Base-by-base conservation (phyloP, 1,140 invertebrate genomes). In the Chrysoperla carnea region DNA sequence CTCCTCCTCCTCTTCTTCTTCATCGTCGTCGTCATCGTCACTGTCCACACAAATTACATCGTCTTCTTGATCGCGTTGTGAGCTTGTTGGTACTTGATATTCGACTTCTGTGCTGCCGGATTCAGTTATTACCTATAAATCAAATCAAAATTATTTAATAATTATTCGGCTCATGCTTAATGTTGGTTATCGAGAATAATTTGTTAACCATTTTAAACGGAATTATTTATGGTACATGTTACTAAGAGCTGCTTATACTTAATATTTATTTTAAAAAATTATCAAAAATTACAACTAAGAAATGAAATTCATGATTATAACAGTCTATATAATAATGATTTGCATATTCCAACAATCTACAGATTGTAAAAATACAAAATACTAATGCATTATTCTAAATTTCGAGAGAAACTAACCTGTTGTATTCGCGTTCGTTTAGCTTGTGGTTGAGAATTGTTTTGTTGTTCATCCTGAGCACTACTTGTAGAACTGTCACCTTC, bases 61-160 rank as follows among this genome's bases (percentile, higher is more conserved):
- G 58, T 84, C 80, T 48, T 83, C 80, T 50, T 84, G 81, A 56
- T 85, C 81, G 27, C 81, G 70, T 53, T 84, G 81, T 15, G 81
- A 84, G 4, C 81, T 84, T 0, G 83, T 85, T 3, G 83, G 82
- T 36, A 85, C 81, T 63, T 84, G 71, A 52, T 76, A 76, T 51
- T 81, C 78, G 6, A 77, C 75, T 51, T 81, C 77, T 33, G n/a
- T 33, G 37, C 75, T 64, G 23, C 64, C 63, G 15, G 64, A 67
- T 43, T 72, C 68, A 27, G 60, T 66, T 39, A 68, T 62, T 37
- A 66, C 49, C 29, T 44, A 36, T 6, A 48, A 47, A 45, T 31
- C 37, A 35, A 40, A 40, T 15, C 42, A 44, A n/a, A n/a, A n/a
- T 36, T n/a, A 40, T 8, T 28, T 31, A 40, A 12, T 40, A 29